Evolutionary conservation across 2,888 invertebrate species (phyloP), one percentile per base, ranked within the genome.

Genomic region (Melanchra persicariae): DNA sequence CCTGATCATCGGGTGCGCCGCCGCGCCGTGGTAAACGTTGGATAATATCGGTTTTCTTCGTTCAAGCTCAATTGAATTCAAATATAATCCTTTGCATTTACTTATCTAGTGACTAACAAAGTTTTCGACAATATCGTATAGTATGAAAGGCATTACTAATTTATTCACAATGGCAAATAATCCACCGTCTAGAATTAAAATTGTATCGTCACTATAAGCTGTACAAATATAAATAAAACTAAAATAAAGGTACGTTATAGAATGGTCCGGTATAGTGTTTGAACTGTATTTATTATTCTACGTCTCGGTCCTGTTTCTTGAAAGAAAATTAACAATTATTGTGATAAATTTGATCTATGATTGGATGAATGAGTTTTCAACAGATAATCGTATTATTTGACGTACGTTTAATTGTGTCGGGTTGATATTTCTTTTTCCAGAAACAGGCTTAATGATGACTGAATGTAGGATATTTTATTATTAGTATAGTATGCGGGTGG

Each of bases 181-280:
- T 63, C 30, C 59, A 70, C 55, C 51, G 26, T 51, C 40, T 34
- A 47, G 12, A 15, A 22, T 26, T 43, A 40, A 30, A 47, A 57
- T 19, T 64, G 37, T 60, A 55, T 51, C 24, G 9, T 51, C 26
- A 62, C 40, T 65, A 30, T 26, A 52, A 54, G 34, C n/a, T 22
- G 34, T 45, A 65, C 70, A 83, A 81, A 83, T 77, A 86, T 70
- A 83, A 74, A 82, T 77, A 81, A 87, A 83, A 82, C 83, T 85
- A 86, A 76, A 68, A 66, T 79, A 84, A 91, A 93, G 94, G 94
- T 94, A 94, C 93, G 76, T 88, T 77, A 90, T 81, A 94, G 94
- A 94, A 94, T 94, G 94, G 88, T 94, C 91, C 85, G 91, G 90
- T 92, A 87, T 69, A 80, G 81, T 76, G 85, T 91, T 92, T 92